Evolutionary conservation across 2,113 vertebrate species (phyloP), one percentile per base, ranked within the genome.

Genomic region (Hippotragus niger): DNA sequence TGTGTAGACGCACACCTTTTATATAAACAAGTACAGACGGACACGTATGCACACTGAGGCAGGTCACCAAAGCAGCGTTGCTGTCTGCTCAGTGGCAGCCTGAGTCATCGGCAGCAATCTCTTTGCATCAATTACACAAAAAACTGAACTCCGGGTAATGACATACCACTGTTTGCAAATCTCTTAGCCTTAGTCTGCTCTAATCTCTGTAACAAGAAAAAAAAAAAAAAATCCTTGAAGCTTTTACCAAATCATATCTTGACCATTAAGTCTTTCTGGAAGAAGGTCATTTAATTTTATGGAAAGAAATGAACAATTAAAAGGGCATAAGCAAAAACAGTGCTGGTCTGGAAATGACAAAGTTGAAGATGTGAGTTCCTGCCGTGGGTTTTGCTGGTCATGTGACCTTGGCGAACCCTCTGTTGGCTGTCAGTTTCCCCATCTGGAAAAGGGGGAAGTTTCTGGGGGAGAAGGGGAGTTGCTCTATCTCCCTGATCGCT

Each of bases 261-360:
- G 97, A 93, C 95, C 96, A 97, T 93, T 96, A 90, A 97, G 82
- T 97, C 98, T 96, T 97, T 95, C 92, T 88, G 74, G 62, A 97
- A 84, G 94, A 98, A 97, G 94, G 96, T 95, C 94, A 94, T 93
- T 97, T 97, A 95, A 96, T 98, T 97, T 96, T 95, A 91, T 91
- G 98, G 90, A 74, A 96, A 97, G 96, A 97, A 95, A 96, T 84
- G 95, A 96, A 98, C 97, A 97, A 95, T 95, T 96, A 90, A 97
- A 94, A 95, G 31, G 92, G 95, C 71, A 15, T 52, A n/a, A 92
- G 92, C 84, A 90, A 67, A 52, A 71, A 81, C 2, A 55, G 76
- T 6, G 6, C 81, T 47, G 90, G 85, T 45, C 88, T 92, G 91
- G 81, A 95, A 82, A 91, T 53, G 3, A 82, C 83, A 5, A 53